Conservation (phyloP, 2,797 vertebrate genomes). For the Sebastes taczanowskii region DNA sequence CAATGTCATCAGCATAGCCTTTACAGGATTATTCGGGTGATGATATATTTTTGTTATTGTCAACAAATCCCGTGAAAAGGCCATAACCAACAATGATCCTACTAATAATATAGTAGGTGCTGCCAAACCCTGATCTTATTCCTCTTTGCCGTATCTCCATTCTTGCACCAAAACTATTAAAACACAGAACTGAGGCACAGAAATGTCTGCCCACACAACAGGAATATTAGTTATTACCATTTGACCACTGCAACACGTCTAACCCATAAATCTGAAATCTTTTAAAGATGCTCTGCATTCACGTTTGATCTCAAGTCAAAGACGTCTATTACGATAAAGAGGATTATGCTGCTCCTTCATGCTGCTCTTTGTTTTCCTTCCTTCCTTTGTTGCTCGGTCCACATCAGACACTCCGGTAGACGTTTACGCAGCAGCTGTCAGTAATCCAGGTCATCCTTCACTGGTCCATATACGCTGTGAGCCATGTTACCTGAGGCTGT, state of each 20-base stretch:
- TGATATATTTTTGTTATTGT: not conserved
- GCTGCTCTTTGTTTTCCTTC: conserved; percentile 3
- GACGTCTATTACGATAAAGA: conserved; percentile 20
- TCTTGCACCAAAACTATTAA: not conserved
- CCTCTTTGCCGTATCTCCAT: not conserved
- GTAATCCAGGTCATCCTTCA: conserved; percentile 57
- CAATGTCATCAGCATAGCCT: not conserved
- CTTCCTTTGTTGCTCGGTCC: not conserved
- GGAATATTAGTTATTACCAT: not conserved
- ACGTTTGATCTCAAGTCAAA: conserved; percentile 28
- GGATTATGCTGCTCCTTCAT: conserved; percentile 10
- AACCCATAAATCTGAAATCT: not conserved
- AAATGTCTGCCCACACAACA: not conserved
- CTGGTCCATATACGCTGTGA: conserved; percentile 38
- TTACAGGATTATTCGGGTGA: not conserved
- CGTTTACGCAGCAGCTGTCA: conserved; percentile 52
- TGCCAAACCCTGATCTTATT: not conserved
- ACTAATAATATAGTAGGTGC: not conserved
- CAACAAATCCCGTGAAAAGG: not conserved
- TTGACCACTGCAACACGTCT: not conserved
- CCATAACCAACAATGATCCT: not conserved
- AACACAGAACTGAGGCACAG: not conserved
- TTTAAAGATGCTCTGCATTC: not conserved
- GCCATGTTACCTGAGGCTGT: conserved; percentile 55
- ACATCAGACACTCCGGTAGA: conserved; percentile 26